phyloP scores from a whole-genome alignment of 2,797 vertebrate species.

The Catharus ustulatus region DNA sequence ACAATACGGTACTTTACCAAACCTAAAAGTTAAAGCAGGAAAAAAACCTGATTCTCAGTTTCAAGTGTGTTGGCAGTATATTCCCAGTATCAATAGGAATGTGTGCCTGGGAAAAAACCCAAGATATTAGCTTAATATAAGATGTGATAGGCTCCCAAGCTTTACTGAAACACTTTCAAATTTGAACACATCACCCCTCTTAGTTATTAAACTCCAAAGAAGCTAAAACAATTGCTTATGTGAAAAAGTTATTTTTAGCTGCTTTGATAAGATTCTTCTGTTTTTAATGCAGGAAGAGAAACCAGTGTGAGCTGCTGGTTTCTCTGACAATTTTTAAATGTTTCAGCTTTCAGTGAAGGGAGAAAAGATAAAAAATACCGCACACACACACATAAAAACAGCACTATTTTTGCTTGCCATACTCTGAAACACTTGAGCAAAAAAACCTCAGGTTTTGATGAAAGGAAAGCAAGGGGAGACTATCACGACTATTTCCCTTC shows the following conservation, averaged over 20 bases:
- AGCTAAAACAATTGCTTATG: not conserved
- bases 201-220: not conserved
- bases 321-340: not conserved
- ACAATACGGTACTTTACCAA: not conserved
- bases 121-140: not conserved
- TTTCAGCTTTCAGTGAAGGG: not conserved
- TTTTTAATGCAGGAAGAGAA: not conserved
- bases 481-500: not conserved
- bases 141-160: not conserved
- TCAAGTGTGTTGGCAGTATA: not conserved
- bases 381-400: too few relatives aligned
- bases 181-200: not conserved
- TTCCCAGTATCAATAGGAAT: accelerated
- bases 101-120: not conserved
- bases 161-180: not conserved
- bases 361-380: not conserved
- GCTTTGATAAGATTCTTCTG: not conserved
- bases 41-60: not conserved
- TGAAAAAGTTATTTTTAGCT: not conserved
- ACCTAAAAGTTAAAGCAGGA: not conserved
- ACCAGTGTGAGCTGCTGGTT: not conserved
- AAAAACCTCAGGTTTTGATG: not conserved
- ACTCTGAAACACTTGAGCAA: not conserved
- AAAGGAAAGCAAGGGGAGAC: not conserved
- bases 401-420: not conserved